Evolutionary conservation across 2,888 invertebrate species (phyloP).

Genomic region (Leptinotarsa tumamoca): DNA sequence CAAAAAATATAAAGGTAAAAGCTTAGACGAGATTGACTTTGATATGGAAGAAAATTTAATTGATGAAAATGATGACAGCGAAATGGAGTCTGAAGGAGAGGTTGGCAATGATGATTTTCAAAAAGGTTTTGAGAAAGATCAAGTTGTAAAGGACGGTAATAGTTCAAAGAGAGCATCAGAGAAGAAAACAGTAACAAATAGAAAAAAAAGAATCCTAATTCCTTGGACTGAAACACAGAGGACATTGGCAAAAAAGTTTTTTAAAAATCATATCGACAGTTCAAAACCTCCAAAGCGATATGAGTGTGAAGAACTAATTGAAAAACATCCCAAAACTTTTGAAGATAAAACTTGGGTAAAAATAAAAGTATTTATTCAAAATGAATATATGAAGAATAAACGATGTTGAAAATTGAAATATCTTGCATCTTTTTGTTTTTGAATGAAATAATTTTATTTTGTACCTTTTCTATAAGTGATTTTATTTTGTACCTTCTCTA

Average conservation of each 20-base stretch:
- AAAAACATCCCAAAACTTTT: neutral
- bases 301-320: neutral
- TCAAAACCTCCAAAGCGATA: neutral
- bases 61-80: constrained; percentile 14
- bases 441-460: no score
- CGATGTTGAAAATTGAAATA: neutral
- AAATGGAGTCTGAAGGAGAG: neutral
- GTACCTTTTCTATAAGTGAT: no score
- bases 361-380: neutral
- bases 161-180: no score
- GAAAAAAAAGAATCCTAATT: neutral
- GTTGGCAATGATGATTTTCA: neutral
- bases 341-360: neutral
- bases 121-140: no score
- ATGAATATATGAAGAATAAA: neutral
- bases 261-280: neutral
- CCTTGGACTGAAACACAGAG: neutral
- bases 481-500: no score
- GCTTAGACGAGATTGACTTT: constrained; percentile 42
- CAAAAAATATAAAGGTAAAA: constrained; percentile 39
- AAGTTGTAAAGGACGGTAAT: no score
- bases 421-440: neutral
- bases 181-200: neutral
- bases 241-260: neutral
- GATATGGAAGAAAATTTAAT: constrained; percentile 39